Percentiles rank a stretch among this genome's conserved stretches.
These are phyloP conservation scores for Laothoe populi DNA, from an alignment of 2,888 invertebrate genomes.

Conservation along the genomic window DNA sequence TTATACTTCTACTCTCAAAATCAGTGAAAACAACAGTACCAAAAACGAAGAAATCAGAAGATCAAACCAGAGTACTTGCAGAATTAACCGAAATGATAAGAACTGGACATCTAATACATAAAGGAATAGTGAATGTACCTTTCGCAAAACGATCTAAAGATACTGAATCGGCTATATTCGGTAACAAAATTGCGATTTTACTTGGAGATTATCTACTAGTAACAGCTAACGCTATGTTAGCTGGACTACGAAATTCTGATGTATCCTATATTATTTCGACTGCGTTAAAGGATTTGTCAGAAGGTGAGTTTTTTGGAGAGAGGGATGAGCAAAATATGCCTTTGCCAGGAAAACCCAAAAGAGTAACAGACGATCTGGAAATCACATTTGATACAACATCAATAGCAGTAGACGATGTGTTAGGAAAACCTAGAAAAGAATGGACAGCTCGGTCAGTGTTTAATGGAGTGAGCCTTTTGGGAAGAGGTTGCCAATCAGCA, in stretches of 20 bases:
- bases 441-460: slow-evolving; percentile 90
- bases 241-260: slow-evolving; percentile 88
- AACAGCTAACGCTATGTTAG: slow-evolving; percentile 92
- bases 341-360: slow-evolving; percentile 86
- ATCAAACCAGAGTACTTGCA: slow-evolving; percentile 73
- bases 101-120: slow-evolving; percentile 93
- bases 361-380: slow-evolving; percentile 59
- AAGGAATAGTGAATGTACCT: slow-evolving; percentile 82
- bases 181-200: slow-evolving; percentile 94
- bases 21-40: slow-evolving; percentile 86
- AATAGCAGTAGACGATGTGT: slow-evolving; percentile 66
- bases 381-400: slow-evolving; percentile 70
- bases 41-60: slow-evolving; percentile 85
- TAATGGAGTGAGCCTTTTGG: slow-evolving; percentile 87
- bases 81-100: slow-evolving; percentile 95
- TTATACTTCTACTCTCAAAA: slow-evolving; percentile 93
- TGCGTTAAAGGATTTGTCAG: slow-evolving; percentile 91
- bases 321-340: slow-evolving; percentile 91
- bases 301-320: slow-evolving; percentile 92
- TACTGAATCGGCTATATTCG: slow-evolving; percentile 91
- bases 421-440: slow-evolving; percentile 87
- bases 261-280: slow-evolving; percentile 92
- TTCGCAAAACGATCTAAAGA: slow-evolving; percentile 83
- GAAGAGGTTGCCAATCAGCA: slow-evolving; percentile 92
- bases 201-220: slow-evolving; percentile 94